Conservation (phyloP, 2,888 invertebrate genomes). For the Lapara coniferarum region DNA sequence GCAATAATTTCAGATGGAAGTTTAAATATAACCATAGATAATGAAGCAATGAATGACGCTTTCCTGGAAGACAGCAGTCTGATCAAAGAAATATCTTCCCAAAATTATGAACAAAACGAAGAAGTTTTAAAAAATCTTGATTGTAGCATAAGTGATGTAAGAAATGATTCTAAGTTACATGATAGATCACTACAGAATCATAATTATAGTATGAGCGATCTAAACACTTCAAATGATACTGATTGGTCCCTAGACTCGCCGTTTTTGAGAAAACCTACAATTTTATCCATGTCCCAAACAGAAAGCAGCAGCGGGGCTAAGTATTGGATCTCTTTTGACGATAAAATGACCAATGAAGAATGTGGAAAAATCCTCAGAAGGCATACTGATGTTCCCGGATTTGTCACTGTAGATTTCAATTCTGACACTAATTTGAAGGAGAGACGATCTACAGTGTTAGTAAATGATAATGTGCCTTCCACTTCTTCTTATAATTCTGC, state of each 20-base stretch:
- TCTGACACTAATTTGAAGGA: slow-evolving; percentile 23
- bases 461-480: slow-evolving; percentile 24
- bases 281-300: slow-evolving; percentile 73
- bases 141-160: neutral
- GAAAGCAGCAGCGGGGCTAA: slow-evolving; percentile 70
- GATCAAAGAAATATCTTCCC: slow-evolving; percentile 18
- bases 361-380: slow-evolving; percentile 2
- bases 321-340: slow-evolving; percentile 77
- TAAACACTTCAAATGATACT: neutral
- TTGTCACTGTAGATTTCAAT: slow-evolving; percentile 46
- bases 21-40: neutral
- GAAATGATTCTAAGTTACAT: neutral
- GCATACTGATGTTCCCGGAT: slow-evolving; percentile 55
- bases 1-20: slow-evolving; percentile 23
- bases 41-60: slow-evolving; percentile 26
- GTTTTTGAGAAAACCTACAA: slow-evolving; percentile 59
- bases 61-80: slow-evolving; percentile 20
- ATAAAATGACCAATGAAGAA: slow-evolving; percentile 45
- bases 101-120: slow-evolving; percentile 4
- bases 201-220: neutral
- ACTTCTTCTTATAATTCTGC: slow-evolving; percentile 8
- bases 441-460: slow-evolving; percentile 30
- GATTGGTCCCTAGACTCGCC: slow-evolving; percentile 55
- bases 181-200: neutral
- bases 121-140: neutral